phyloP scores from a whole-genome alignment of 2,113 vertebrate species.

The Gobiocypris rarus region DNA sequence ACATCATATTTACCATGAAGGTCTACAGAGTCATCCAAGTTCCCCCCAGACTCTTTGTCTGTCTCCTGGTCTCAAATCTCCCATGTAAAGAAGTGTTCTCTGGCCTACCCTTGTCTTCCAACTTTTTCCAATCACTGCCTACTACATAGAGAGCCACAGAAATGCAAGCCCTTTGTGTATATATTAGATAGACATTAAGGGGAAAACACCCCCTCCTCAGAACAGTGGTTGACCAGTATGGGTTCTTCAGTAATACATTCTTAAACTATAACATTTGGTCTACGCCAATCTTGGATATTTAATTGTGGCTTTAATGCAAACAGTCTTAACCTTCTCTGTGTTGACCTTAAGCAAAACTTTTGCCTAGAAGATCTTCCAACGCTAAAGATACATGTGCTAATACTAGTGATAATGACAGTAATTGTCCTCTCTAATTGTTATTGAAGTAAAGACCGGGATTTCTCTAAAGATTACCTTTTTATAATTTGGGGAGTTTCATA shows the following conservation, averaged over 20 bases:
- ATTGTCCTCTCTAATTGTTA: neutral
- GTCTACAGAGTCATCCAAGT: slow-evolving; percentile 35
- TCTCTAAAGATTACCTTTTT: neutral
- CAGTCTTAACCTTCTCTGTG: neutral
- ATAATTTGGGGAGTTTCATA: neutral
- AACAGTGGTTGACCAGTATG: neutral
- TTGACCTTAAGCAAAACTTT: neutral
- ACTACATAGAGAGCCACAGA: neutral
- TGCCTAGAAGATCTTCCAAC: neutral
- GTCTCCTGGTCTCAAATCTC: slow-evolving; percentile 22
- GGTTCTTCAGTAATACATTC: neutral
- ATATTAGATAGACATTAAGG: neutral
- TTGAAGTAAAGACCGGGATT: neutral
- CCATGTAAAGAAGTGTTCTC: slow-evolving; percentile 14
- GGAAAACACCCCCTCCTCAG: no score
- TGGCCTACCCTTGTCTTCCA: neutral
- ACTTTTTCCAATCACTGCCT: neutral
- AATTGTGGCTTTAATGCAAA: neutral
- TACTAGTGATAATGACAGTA: neutral
- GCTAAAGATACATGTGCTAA: neutral
- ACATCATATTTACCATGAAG: slow-evolving; percentile 42
- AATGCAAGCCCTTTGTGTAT: neutral
- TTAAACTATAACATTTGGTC: neutral
- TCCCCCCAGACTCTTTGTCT: neutral
- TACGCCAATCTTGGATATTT: neutral